phyloP scores from a whole-genome alignment of 2,113 vertebrate species.

The Corythoichthys intestinalis region DNA sequence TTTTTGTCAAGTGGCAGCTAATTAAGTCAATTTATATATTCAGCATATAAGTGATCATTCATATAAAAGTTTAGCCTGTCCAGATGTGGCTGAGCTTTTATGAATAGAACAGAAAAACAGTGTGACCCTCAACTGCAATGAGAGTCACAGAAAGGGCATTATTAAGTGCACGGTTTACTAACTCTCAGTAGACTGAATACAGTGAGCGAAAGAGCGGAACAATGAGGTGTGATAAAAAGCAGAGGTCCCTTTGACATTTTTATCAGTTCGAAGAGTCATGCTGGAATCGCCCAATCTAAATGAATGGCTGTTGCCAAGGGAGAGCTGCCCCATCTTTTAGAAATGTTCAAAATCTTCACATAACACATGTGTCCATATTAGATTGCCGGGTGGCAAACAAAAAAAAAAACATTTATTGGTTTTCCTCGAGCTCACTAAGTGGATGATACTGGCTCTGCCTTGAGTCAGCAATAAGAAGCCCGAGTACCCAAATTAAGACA shows the following conservation, averaged over 20 bases:
- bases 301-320: conserved; percentile 41
- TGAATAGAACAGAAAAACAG: not conserved
- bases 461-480: not conserved
- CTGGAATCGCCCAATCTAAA: conserved; percentile 37
- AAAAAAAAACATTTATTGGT: not conserved
- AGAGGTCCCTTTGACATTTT: conserved; percentile 57
- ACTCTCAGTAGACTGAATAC: conserved; percentile 35
- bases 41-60: conserved; percentile 13
- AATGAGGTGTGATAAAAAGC: conserved; percentile 55
- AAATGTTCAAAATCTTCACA: conserved; percentile 48
- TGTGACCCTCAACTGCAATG: conserved; percentile 17
- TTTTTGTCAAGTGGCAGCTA: not conserved
- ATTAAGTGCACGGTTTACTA: conserved; percentile 37
- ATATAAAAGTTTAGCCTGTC: not conserved
- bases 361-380: conserved; percentile 28
- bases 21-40: not conserved
- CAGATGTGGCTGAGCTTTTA: conserved; percentile 1
- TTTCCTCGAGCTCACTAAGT: not conserved
- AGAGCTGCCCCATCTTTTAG: conserved; percentile 12
- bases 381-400: not conserved
- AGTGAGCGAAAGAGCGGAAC: conserved; percentile 35
- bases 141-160: conserved; percentile 34
- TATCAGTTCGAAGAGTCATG: conserved; percentile 56
- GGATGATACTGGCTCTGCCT: not conserved
- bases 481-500: not conserved